Evolutionary conservation across 1,140 invertebrate species (phyloP), one percentile per base, ranked within the genome.

Genomic region (Musca domestica): DNA sequence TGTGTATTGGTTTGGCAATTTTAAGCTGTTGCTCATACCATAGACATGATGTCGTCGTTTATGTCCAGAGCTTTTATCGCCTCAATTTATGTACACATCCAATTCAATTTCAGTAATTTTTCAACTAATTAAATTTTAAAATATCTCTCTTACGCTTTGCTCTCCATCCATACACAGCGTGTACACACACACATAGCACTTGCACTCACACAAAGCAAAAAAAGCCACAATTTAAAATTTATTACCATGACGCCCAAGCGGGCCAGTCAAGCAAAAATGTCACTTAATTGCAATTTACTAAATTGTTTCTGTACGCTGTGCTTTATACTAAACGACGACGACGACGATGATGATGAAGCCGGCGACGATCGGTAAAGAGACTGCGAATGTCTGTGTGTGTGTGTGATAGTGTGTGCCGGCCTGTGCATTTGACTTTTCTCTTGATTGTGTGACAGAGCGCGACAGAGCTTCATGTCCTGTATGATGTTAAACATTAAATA

Each of bases 241-340:
- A 78, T 78, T 78, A 73, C 74, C 76, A 70, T 70, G 48, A 47
- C 56, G 56, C 51, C 64, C 47, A 58, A 64, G 52, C 70, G 64
- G n/a, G 49, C 64, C 63, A 64, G 41, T 49, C 41, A 64, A 48
- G 41, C 63, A 64, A 78, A 78, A 78, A 78, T 76, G 76, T 78
- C 74, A 77, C 74, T 77, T 79, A 79, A 79, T 79, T 79, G 77
- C 77, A 79, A 79, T 79, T 77, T 77, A 77, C 74, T 76, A 79
- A 79, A 77, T 79, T 79, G 77, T 75, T 79, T 78, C 19, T 68
- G 47, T 66, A 12, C 54, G 25, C 7, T 54, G 17, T 19, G 34
- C 10, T 41, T 41, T 41, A 41, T 41, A 41, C 34, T 41, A 41
- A 41, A 41, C 34, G 34, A 41, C 10, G 27, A 30, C 9, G 27